Evolutionary conservation across 2,797 vertebrate genomes (phyloP).

Genomic region (Ctenopoma multispine): DNA sequence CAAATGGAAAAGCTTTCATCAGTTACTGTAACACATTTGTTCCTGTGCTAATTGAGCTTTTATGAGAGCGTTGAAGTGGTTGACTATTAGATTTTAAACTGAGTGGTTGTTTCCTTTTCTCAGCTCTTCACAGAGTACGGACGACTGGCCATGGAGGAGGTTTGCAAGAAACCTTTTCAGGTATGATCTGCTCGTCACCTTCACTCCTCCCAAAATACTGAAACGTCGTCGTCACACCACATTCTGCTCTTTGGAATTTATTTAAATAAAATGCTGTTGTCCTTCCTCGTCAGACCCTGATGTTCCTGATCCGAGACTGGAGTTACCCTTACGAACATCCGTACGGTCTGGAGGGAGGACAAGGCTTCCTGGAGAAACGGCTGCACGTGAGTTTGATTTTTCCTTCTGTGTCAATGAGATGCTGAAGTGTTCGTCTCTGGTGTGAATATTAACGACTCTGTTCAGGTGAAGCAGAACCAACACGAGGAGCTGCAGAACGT

Average conservation of each 20-base stretch:
- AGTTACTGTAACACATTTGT: background rate
- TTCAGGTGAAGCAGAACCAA: constrained; percentile 94
- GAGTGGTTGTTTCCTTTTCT: constrained; percentile 16
- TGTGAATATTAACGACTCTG: background rate
- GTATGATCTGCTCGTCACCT: constrained; percentile 65
- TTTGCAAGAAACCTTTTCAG: constrained; percentile 96
- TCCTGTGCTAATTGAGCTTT: background rate
- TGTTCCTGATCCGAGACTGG: constrained; percentile 98
- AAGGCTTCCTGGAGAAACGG: constrained; percentile 90
- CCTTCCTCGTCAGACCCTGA: constrained; percentile 84
- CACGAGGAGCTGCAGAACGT: constrained; percentile 98
- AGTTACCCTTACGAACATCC: constrained; percentile 94
- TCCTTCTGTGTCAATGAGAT: too few species aligned
- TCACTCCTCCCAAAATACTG: too few species aligned
- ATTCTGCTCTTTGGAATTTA: too few species aligned
- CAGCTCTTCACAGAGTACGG: constrained; percentile 98
- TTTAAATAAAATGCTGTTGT: too few species aligned
- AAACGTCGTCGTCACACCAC: too few species aligned
- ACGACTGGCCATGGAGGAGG: constrained; percentile 95
- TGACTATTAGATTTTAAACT: background rate
- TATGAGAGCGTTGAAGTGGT: background rate
- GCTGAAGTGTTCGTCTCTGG: background rate
- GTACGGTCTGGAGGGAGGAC: constrained; percentile 93
- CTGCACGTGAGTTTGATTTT: constrained; percentile 84
- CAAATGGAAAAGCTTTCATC: constrained; percentile 1